A percentile compares a stretch with the other conserved stretches of the same genome.
These are phyloP conservation scores for Alauda arvensis DNA, from an alignment of 2,797 vertebrate species.

Conservation along the genomic window DNA sequence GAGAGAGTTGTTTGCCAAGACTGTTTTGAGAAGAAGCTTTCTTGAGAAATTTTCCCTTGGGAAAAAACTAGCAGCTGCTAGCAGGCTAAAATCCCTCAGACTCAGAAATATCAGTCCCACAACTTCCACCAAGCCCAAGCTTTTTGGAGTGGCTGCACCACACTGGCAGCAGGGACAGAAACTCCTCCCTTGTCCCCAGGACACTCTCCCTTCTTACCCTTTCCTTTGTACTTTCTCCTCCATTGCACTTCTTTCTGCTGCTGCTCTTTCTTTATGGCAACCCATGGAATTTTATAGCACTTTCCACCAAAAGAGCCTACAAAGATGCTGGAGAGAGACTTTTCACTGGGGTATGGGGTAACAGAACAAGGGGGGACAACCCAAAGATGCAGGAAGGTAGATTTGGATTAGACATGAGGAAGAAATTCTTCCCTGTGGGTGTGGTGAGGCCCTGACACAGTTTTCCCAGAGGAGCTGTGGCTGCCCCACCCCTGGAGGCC, in stretches of 20 bases:
- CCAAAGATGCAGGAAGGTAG: background rate
- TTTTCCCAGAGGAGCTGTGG: background rate
- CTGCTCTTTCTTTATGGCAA: background rate
- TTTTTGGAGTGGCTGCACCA: background rate
- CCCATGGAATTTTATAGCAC: too few relatives aligned
- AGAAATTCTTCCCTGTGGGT: background rate
- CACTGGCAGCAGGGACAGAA: background rate
- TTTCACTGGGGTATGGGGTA: too few relatives aligned
- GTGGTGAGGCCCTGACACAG: background rate
- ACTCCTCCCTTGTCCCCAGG: background rate
- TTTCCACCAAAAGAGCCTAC: background rate
- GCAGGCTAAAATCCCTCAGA: too few relatives aligned
- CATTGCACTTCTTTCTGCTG: background rate
- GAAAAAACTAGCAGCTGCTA: too few relatives aligned
- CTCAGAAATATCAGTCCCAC: too few relatives aligned
- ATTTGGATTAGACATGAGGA: background rate
- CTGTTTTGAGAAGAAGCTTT: too few relatives aligned
- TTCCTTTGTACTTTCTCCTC: rapidly evolving
- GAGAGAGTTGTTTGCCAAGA: too few relatives aligned
- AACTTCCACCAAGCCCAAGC: background rate
- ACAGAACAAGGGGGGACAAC: background rate
- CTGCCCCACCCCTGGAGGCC: background rate
- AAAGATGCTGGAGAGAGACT: background rate
- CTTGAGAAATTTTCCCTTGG: too few relatives aligned
- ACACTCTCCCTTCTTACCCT: background rate